phyloP scores from a whole-genome alignment of 2,113 vertebrate genomes.

The Trogon melanurus region DNA sequence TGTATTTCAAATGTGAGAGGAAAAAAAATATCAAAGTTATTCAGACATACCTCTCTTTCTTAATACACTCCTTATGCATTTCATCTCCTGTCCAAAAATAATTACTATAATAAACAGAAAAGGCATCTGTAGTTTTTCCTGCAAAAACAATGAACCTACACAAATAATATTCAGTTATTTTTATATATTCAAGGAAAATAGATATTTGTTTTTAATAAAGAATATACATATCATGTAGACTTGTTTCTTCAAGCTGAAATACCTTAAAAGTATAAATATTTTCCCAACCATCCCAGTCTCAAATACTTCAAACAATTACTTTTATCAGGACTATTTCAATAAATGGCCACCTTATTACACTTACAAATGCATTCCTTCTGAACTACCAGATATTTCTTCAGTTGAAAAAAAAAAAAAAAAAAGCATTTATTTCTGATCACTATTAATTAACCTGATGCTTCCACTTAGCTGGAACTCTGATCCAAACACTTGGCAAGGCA shows the following conservation, averaged over 20 bases:
- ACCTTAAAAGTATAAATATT: background rate
- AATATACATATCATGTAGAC: background rate
- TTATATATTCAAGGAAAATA: background rate
- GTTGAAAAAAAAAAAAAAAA: background rate
- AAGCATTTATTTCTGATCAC: background rate
- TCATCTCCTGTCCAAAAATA: constrained; percentile 15
- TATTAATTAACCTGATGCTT: background rate
- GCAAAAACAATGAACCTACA: background rate
- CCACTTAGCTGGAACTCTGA: background rate
- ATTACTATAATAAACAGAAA: constrained; percentile 32
- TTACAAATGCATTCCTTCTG: background rate
- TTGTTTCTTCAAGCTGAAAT: background rate
- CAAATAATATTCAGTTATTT: background rate
- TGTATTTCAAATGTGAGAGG: constrained; percentile 72
- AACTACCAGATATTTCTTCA: background rate
- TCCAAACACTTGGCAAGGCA: background rate
- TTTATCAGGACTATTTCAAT: background rate
- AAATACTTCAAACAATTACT: background rate
- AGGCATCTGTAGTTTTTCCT: background rate
- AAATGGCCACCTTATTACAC: background rate
- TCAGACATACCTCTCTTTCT: constrained; percentile 44
- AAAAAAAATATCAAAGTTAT: constrained; percentile 58
- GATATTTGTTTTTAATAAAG: background rate
- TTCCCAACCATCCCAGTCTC: background rate
- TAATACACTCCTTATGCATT: constrained; percentile 71